phyloP scores from a whole-genome alignment of 2,888 invertebrate genomes.

The Myathropa florea region DNA sequence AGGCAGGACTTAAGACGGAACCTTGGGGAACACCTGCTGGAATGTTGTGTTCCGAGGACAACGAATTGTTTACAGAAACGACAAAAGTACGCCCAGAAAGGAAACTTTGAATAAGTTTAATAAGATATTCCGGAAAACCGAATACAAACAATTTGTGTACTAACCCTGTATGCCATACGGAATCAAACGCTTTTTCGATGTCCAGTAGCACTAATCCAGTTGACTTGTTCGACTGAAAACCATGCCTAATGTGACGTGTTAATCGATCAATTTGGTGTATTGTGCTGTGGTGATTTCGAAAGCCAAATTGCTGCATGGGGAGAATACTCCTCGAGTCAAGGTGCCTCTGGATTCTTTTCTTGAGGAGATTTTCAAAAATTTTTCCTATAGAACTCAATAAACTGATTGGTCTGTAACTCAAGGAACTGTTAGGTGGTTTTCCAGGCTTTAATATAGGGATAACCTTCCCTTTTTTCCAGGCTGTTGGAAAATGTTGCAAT shows the following conservation, averaged over 20 bases:
- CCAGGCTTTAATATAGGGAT: not conserved
- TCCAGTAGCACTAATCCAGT: not conserved
- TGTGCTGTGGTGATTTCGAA: not conserved
- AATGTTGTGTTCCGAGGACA: not conserved
- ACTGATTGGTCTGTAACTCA: not conserved
- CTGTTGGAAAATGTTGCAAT: not conserved
- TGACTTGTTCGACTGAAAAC: not conserved
- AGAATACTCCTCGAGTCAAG: not conserved
- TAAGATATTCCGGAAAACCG: not conserved
- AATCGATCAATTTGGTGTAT: not conserved
- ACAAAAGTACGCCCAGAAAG: not conserved
- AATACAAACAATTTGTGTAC: not conserved
- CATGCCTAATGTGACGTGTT: not conserved
- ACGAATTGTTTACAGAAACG: not conserved
- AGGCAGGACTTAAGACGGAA: constrained; percentile 1
- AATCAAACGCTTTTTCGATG: not conserved
- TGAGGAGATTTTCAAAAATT: not conserved
- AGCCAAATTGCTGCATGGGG: no score
- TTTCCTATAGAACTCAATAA: not conserved
- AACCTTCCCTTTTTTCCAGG: not conserved
- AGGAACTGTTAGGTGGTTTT: not conserved
- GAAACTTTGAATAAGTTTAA: not conserved
- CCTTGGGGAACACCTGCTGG: constrained; percentile 3
- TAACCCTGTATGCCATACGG: not conserved
- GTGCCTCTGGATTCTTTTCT: not conserved